These are phyloP conservation scores for Oscheius onirici DNA, from an alignment of 2,888 invertebrate genomes.

Conservation along the genomic window DNA sequence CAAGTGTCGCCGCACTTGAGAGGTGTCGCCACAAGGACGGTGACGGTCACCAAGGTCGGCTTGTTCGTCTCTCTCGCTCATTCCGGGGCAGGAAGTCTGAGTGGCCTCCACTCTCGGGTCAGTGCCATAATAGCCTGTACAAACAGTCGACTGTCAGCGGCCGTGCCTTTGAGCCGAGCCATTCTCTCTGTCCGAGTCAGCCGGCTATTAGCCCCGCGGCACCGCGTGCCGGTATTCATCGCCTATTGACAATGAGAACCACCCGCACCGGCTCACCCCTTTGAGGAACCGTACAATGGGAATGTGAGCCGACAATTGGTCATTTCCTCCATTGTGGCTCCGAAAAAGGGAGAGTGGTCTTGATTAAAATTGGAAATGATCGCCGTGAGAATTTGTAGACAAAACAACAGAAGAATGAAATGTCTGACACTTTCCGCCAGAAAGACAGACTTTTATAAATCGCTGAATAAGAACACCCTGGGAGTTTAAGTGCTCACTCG, in stretches of 20 bases:
- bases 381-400: neutral
- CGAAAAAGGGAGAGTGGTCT: neutral
- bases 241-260: constrained; percentile 18
- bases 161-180: constrained; percentile 26
- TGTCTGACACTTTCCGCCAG: no score
- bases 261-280: constrained; percentile 12
- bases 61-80: neutral
- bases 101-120: constrained; percentile 17
- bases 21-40: constrained; percentile 32
- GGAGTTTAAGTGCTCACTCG: no score
- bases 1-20: constrained; percentile 33
- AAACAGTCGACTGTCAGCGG: constrained; percentile 32
- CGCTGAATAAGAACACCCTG: no score
- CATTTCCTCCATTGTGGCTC: neutral
- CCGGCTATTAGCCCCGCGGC: constrained; percentile 30
- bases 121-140: constrained; percentile 26
- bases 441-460: no score
- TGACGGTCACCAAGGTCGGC: constrained; percentile 32
- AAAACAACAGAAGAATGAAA: neutral
- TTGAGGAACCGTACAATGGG: constrained; percentile 14
- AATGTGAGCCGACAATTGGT: constrained; percentile 4
- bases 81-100: constrained; percentile 8
- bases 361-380: neutral
- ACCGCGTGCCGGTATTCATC: constrained; percentile 18
- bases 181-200: constrained; percentile 13